phyloP scores from a whole-genome alignment of 2,888 invertebrate genomes.

The Eurytoma californica region DNA sequence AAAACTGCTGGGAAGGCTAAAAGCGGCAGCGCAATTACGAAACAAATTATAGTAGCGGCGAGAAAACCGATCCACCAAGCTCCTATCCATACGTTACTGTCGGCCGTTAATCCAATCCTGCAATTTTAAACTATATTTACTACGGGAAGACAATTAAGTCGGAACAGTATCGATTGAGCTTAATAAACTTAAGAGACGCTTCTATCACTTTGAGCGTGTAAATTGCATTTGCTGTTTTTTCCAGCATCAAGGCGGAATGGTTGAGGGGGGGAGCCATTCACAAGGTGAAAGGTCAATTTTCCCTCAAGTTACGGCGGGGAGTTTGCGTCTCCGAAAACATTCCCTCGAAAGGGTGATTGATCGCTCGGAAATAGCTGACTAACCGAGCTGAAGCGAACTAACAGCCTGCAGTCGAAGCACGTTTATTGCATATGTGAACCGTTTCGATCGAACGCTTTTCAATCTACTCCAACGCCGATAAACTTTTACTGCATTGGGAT shows the following conservation, averaged over 20 bases:
- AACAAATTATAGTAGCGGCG: conserved; percentile 80
- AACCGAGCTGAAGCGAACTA: conserved; percentile 45
- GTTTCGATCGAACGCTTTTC: conserved; percentile 8
- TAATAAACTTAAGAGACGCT: no score
- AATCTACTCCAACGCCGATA: not conserved
- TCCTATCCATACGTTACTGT: conserved; percentile 88
- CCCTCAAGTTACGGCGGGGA: not conserved
- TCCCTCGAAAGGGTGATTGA: conserved; percentile 58
- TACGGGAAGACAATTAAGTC: no score
- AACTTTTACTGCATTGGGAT: no score
- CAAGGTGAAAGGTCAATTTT: conserved; percentile 38
- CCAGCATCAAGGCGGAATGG: no score
- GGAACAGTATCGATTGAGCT: no score
- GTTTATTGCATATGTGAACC: conserved; percentile 22
- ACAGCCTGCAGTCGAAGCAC: conserved; percentile 34
- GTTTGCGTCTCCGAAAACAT: conserved; percentile 27
- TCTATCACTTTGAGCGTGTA: not conserved
- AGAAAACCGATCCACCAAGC: conserved; percentile 93
- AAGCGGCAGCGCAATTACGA: conserved; percentile 83
- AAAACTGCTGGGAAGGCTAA: conserved; percentile 84
- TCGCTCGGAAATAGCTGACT: conserved; percentile 61
- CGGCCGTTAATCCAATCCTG: conserved; percentile 82
- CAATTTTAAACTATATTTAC: conserved; percentile 54
- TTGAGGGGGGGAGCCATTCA: not conserved
- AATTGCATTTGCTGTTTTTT: conserved; percentile 9